Conservation (phyloP, 2,113 vertebrate species). For the Nothoprocta perdicaria region DNA sequence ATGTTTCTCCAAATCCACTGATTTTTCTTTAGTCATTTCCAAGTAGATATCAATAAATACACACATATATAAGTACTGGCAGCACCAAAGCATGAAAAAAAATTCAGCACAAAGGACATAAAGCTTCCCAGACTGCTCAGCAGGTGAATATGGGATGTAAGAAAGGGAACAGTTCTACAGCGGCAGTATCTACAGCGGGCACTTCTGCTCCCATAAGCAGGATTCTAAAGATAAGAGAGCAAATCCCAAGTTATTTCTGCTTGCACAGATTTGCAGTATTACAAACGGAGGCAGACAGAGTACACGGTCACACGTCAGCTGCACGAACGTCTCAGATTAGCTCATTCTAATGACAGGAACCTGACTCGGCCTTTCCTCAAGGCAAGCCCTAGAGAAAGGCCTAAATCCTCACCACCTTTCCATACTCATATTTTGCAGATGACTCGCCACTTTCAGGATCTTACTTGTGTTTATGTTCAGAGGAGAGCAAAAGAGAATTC, state of each 20-base stretch:
- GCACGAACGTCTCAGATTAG: background rate
- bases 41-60: background rate
- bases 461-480: background rate
- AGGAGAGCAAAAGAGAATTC: conserved; percentile 9
- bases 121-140: background rate
- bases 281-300: background rate
- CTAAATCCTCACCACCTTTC: background rate
- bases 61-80: background rate
- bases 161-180: background rate
- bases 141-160: background rate
- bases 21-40: background rate
- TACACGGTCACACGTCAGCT: background rate
- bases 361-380: background rate
- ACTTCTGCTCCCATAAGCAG: background rate
- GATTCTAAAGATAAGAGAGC: background rate
- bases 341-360: background rate
- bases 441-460: conserved; percentile 1
- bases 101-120: background rate
- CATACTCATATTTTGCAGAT: background rate
- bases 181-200: background rate
- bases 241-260: background rate
- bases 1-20: background rate
- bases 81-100: background rate
- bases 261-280: background rate
- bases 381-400: background rate